phyloP scores from a whole-genome alignment of 2,113 vertebrate genomes.

The Hymenochirus boettgeri region DNA sequence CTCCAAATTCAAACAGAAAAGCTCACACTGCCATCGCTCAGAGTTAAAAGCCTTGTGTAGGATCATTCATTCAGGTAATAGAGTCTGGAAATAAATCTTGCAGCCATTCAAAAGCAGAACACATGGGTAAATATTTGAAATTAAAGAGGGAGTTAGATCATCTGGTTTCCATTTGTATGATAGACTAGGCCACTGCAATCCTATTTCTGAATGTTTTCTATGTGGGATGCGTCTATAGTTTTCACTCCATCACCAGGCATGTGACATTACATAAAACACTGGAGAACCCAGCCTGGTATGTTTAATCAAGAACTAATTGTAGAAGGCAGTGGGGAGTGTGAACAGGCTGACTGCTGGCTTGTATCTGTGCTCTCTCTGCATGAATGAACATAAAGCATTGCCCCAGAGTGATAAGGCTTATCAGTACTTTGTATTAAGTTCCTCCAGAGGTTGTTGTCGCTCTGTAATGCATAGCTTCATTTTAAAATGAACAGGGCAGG shows the following conservation, averaged over 20 bases:
- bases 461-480: constrained; percentile 68
- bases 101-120: constrained; percentile 76
- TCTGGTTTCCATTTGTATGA: constrained; percentile 99
- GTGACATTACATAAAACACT: constrained; percentile 98
- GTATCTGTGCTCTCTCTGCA: constrained; percentile 76
- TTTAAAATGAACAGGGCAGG: constrained; percentile 66
- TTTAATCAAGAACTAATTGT: constrained; percentile 99
- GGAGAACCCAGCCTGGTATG: constrained; percentile 83
- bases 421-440: constrained; percentile 74
- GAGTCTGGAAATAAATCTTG: constrained; percentile 74
- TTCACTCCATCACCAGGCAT: constrained; percentile 94
- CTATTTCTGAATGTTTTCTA: constrained; percentile 94
- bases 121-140: constrained; percentile 83
- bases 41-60: constrained; percentile 59
- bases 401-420: constrained; percentile 79
- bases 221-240: constrained; percentile 83
- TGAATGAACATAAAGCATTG: constrained; percentile 88
- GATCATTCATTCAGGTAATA: constrained; percentile 65
- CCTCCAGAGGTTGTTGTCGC: constrained; percentile 66
- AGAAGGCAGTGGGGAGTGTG: constrained; percentile 97
- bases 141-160: constrained; percentile 79
- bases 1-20: constrained; percentile 44
- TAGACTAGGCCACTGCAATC: constrained; percentile 96
- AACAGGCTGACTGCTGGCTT: constrained; percentile 86
- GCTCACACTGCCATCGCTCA: constrained; percentile 41